Evolutionary conservation across 37 sponge, comb jelly and placozoan species (phyloP).

Genomic region (Oopsacas minuta): DNA sequence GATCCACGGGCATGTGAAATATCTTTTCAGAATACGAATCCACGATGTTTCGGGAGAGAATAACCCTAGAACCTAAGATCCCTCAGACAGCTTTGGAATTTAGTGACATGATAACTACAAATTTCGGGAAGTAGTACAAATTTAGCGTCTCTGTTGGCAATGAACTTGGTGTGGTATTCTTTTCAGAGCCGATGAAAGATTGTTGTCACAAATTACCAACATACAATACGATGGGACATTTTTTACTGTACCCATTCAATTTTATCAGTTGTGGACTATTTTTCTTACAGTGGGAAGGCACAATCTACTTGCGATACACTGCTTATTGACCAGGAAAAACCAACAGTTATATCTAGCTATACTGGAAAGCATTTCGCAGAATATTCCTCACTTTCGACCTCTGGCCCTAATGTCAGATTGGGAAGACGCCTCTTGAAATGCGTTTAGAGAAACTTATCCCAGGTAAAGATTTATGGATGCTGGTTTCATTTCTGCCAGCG

Average conservation of each 20-base stretch:
- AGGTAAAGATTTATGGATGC: neutral
- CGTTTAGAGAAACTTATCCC: neutral
- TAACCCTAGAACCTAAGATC: neutral
- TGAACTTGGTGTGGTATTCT: neutral
- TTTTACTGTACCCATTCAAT: neutral
- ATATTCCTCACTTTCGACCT: neutral
- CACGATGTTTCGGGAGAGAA: neutral
- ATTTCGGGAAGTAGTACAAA: neutral
- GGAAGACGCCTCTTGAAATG: neutral
- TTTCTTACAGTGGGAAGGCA: neutral
- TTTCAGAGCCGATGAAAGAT: neutral
- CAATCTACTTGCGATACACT: neutral
- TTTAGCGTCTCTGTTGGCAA: neutral
- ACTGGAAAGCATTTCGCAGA: neutral
- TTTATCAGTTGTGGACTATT: neutral
- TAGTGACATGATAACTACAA: conserved; percentile 1
- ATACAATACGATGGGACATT: neutral
- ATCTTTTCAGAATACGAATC: neutral
- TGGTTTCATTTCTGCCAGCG: neutral
- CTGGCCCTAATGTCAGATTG: neutral
- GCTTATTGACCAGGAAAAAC: neutral
- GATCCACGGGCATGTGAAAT: neutral
- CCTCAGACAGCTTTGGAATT: neutral
- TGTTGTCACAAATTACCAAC: neutral
- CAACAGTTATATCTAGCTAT: neutral